Evolutionary conservation across 1,140 invertebrate species (phyloP).

Genomic region (Leptinotarsa defecta): DNA sequence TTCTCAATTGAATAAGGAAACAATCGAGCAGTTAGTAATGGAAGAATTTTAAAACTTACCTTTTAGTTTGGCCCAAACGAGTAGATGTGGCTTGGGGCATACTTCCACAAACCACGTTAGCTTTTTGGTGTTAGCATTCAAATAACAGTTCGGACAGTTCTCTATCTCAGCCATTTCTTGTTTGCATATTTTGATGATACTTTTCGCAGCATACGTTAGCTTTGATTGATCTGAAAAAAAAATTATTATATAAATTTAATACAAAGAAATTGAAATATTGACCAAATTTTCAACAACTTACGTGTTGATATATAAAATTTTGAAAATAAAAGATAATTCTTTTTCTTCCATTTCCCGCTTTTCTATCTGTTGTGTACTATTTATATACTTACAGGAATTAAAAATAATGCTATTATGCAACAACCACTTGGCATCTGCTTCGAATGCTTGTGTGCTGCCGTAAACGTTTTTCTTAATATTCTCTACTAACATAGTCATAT

Average conservation of each 20-base stretch:
- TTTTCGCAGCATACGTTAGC: constrained; percentile 75
- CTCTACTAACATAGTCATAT: constrained; percentile 73
- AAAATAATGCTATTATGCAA: constrained; percentile 89
- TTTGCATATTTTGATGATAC: constrained; percentile 79
- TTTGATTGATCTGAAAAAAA: constrained; percentile 71
- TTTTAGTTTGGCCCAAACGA: constrained; percentile 92
- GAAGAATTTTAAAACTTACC: constrained; percentile 54
- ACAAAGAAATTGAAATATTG: too few species aligned
- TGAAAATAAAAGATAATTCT: too few species aligned
- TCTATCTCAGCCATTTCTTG: constrained; percentile 90
- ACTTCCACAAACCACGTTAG: constrained; percentile 89
- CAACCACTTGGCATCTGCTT: constrained; percentile 90
- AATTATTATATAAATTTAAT: background rate
- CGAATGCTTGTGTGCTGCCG: constrained; percentile 86
- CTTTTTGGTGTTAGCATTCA: constrained; percentile 79
- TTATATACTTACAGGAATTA: constrained; percentile 73
- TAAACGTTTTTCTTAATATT: constrained; percentile 81
- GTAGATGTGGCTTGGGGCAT: constrained; percentile 83
- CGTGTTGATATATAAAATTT: too few species aligned
- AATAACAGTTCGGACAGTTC: constrained; percentile 91
- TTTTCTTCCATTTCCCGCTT: too few species aligned
- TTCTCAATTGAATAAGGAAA: too few species aligned
- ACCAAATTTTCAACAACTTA: too few species aligned
- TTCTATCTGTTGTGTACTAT: too few species aligned
- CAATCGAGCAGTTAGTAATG: background rate